A percentile compares a stretch with the other conserved stretches of the same genome.
These are phyloP conservation scores for Alloscopus bannaensis DNA, from an alignment of 2,888 invertebrate species.

Conservation along the genomic window DNA sequence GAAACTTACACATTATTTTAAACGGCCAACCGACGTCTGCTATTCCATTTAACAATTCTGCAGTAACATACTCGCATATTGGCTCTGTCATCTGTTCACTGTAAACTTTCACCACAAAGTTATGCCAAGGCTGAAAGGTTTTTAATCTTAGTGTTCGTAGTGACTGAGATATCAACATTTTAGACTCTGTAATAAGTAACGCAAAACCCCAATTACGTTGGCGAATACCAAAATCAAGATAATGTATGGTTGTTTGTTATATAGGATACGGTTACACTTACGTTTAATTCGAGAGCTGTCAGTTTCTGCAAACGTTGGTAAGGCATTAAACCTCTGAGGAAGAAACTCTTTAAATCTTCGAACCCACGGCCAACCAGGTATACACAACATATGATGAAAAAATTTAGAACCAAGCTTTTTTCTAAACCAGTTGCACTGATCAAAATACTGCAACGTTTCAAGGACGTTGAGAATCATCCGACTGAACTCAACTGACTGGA, in stretches of 20 bases:
- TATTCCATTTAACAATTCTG: conserved; percentile 26
- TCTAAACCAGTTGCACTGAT: conserved; percentile 31
- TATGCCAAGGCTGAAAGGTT: conserved; percentile 30
- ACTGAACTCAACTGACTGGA: too few species aligned
- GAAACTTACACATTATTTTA: conserved; percentile 29
- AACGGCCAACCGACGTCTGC: conserved; percentile 40
- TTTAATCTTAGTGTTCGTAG: conserved; percentile 14
- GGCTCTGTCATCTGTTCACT: neutral
- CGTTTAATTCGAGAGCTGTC: neutral
- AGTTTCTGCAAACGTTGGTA: conserved; percentile 7
- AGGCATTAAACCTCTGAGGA: conserved; percentile 10
- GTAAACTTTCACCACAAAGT: conserved; percentile 32
- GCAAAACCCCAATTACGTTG: too few species aligned
- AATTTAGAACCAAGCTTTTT: neutral
- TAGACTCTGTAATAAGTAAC: conserved; percentile 12
- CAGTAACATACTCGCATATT: neutral
- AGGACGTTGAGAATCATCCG: too few species aligned
- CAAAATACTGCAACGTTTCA: conserved; percentile 26
- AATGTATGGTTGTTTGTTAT: too few species aligned
- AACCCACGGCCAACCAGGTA: conserved; percentile 49
- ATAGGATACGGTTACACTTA: too few species aligned
- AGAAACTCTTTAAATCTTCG: neutral
- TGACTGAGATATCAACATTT: neutral
- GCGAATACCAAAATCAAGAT: too few species aligned
- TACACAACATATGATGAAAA: neutral